Evolutionary conservation across 1,140 invertebrate genomes (phyloP), one percentile per base, ranked within the genome.

Genomic region (Lerema accius): DNA sequence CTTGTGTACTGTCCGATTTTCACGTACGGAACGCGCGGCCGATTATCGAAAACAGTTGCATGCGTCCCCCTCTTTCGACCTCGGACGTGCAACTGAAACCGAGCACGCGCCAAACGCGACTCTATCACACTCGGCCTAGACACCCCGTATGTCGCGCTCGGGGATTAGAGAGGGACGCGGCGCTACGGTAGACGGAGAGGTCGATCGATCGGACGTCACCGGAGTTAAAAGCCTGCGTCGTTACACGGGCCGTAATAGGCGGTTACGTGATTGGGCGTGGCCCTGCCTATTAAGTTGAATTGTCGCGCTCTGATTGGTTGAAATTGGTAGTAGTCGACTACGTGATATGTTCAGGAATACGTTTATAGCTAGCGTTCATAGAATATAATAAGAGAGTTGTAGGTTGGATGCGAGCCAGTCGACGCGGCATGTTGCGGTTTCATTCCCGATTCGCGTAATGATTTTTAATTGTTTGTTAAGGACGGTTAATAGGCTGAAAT

Each of bases 221-320:
- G 50, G 67, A 86, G 82, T 89, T 90, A 89, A 90, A 89, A 89
- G 86, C 81, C 88, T 89, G 78, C 86, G 82, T 89, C 84, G 84
- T 89, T 89, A 90, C 82, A 84, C 83, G 82, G 78, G 70, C 80
- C 81, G 86, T 90, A 90, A 90, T 90, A 90, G 88, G 88, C 88
- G 88, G 88, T 86, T 88, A 90, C 88, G 88, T 90, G 88, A 89
- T 82, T 80, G 88, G 88, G 88, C 88, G 88, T 89, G 88, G 88
- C 84, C 62, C 71, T 43, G 66, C 67, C 84, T 90, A 90, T 89
- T 89, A 89, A 88, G 84, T 86, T 86, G 86, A 89, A 90, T 90
- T 85, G 88, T 88, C 86, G 84, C 84, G 73, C 69, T 76, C 80
- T 89, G 88, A 90, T 90, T 90, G 88, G 88, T 89, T 90, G 78